Evolutionary conservation across 1,140 invertebrate species (phyloP).

Genomic region (Arctopsyche grandis): DNA sequence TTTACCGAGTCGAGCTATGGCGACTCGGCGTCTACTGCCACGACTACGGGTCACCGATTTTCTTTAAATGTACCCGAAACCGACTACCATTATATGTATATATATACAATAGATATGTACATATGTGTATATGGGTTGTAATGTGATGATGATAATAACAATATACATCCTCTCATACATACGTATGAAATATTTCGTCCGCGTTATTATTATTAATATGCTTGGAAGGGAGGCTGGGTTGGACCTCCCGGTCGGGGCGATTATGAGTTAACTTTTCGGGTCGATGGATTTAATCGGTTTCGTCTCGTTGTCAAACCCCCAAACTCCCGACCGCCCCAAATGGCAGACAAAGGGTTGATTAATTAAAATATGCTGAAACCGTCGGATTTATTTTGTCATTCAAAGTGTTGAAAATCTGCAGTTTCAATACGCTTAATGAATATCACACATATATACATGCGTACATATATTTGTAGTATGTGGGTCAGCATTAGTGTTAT

Average conservation of each 20-base stretch:
- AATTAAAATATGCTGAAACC: slow-evolving; percentile 24
- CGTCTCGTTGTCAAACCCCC: not conserved
- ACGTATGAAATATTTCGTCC: not conserved
- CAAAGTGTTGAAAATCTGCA: not conserved
- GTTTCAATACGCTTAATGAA: slow-evolving; percentile 11
- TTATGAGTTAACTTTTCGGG: slow-evolving; percentile 18
- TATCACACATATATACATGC: not conserved
- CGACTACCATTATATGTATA: not conserved
- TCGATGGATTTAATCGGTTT: not conserved
- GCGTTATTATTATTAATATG: slow-evolving; percentile 21
- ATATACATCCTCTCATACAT: not conserved
- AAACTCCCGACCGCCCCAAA: not conserved
- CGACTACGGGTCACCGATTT: slow-evolving; percentile 29
- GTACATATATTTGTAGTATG: no score
- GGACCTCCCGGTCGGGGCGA: not conserved
- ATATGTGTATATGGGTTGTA: not conserved
- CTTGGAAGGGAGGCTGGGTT: not conserved
- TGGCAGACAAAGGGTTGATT: slow-evolving; percentile 1
- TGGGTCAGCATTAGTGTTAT: no score
- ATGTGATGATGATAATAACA: not conserved
- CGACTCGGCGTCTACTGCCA: slow-evolving; percentile 11
- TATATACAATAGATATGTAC: no score
- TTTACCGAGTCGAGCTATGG: not conserved
- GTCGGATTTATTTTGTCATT: slow-evolving; percentile 23
- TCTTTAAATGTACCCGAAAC: not conserved